Conservation (phyloP, 2,113 vertebrate genomes). For the Laticauda laticaudata region DNA sequence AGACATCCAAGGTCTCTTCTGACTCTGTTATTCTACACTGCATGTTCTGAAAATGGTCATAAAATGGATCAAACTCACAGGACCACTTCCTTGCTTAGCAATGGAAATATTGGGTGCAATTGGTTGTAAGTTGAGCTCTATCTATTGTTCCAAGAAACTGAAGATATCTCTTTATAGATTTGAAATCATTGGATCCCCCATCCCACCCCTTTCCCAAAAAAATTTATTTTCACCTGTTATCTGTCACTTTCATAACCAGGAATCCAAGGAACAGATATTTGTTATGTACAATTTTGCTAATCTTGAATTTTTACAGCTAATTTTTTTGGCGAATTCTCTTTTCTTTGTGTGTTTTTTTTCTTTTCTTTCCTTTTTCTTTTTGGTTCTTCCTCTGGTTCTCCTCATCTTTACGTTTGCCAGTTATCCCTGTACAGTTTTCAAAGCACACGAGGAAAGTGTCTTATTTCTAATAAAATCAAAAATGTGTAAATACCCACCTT, state of each 20-base stretch:
- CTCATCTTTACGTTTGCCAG: conserved; percentile 42
- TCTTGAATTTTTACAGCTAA: conserved; percentile 58
- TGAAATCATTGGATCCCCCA: conserved; percentile 17
- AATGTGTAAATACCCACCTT: conserved; percentile 49
- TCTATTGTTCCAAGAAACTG: background rate
- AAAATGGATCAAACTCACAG: too few relatives aligned
- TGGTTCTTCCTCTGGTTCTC: conserved; percentile 42
- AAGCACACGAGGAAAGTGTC: conserved; percentile 95
- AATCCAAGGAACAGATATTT: conserved; percentile 82
- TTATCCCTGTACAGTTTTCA: conserved; percentile 92
- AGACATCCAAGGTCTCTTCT: too few relatives aligned
- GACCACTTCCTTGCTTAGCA: too few relatives aligned
- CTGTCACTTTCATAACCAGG: conserved; percentile 69
- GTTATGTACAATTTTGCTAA: conserved; percentile 80
- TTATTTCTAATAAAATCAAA: conserved; percentile 92
- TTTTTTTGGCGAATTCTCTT: conserved; percentile 46
- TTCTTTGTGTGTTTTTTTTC: background rate
- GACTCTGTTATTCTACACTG: too few relatives aligned
- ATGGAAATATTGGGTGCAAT: too few relatives aligned
- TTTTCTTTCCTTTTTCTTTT: too few relatives aligned
- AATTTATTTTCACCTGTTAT: background rate
- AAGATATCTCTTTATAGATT: conserved; percentile 88
- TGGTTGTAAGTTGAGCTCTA: too few relatives aligned
- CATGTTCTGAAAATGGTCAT: too few relatives aligned
- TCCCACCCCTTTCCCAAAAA: accelerated